Evolutionary conservation across 2,113 vertebrate species (phyloP).

Genomic region (Bufo bufo): DNA sequence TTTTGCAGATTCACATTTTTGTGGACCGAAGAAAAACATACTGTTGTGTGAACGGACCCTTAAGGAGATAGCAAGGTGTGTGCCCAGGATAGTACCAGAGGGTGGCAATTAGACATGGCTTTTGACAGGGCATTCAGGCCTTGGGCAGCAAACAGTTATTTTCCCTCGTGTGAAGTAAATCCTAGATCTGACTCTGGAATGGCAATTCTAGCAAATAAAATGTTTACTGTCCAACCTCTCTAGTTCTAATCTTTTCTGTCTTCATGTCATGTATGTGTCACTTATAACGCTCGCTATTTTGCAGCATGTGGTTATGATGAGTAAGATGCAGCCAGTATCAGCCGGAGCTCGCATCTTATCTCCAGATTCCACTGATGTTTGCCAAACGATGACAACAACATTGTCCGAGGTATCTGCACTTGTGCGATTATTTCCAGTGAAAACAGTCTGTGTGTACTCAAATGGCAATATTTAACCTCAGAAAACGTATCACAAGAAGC

Average conservation of each 20-base stretch:
- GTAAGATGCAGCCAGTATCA: constrained; percentile 2
- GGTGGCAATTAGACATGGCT: too few relatives aligned
- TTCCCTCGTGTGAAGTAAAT: too few relatives aligned
- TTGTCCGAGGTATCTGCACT: constrained; percentile 16
- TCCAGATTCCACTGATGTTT: constrained; percentile 8
- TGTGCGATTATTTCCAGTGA: constrained; percentile 18
- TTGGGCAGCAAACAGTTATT: too few relatives aligned
- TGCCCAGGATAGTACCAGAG: too few relatives aligned
- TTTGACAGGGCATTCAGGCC: too few relatives aligned
- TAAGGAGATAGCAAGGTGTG: too few relatives aligned
- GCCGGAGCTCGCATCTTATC: constrained; percentile 13
- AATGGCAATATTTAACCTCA: constrained; percentile 24
- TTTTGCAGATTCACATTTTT: too few relatives aligned
- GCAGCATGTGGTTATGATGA: background rate
- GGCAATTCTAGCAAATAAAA: too few relatives aligned
- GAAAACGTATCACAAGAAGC: background rate
- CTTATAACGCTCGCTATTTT: background rate
- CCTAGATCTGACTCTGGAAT: too few relatives aligned
- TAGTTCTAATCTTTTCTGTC: background rate
- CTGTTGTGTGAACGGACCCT: too few relatives aligned
- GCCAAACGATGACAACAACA: constrained; percentile 23
- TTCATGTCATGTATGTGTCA: background rate
- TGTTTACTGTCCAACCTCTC: background rate
- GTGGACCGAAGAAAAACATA: too few relatives aligned
- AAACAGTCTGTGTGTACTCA: constrained; percentile 33